Percentiles rank a stretch among this genome's conserved stretches.
These are phyloP conservation scores for Gambelia wislizenii DNA, from an alignment of 2,797 vertebrate species.

Conservation along the genomic window DNA sequence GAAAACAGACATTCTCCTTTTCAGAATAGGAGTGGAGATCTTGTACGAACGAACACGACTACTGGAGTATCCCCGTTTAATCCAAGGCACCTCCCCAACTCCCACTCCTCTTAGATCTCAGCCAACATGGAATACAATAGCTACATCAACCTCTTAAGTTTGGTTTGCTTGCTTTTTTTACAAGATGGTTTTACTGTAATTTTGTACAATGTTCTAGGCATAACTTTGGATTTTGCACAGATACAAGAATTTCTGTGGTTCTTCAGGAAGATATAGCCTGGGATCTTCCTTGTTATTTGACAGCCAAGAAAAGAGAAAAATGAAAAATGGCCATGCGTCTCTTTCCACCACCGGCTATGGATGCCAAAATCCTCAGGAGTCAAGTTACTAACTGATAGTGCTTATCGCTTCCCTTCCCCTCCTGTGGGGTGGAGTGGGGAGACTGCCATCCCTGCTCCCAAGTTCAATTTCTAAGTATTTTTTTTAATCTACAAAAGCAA, in stretches of 20 bases:
- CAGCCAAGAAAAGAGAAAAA: not conserved
- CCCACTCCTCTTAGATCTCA: slow-evolving; percentile 13
- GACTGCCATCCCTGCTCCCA: slow-evolving; percentile 8
- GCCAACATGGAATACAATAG: slow-evolving; percentile 64
- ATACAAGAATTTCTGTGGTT: slow-evolving; percentile 62
- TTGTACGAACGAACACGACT: slow-evolving; percentile 50
- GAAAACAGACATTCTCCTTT: slow-evolving; percentile 56
- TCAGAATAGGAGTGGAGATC: slow-evolving; percentile 53
- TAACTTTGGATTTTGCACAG: slow-evolving; percentile 73
- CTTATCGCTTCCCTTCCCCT: not conserved
- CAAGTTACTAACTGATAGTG: not conserved
- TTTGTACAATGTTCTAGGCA: slow-evolving; percentile 70
- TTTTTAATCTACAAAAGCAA: not conserved
- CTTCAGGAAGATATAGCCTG: slow-evolving; percentile 65
- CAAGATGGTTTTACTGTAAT: slow-evolving; percentile 66
- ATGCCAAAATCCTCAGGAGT: not conserved
- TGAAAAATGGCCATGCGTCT: slow-evolving; percentile 11
- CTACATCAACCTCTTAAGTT: slow-evolving; percentile 48
- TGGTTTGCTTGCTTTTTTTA: slow-evolving; percentile 50
- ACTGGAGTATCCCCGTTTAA: slow-evolving; percentile 46
- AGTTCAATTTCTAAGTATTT: not conserved
- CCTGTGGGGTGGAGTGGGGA: too few species aligned
- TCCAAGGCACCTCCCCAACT: slow-evolving; percentile 54
- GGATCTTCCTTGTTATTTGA: slow-evolving; percentile 43
- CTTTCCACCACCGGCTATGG: slow-evolving; percentile 18